Conservation (phyloP, 2,888 invertebrate species). For the Rotaria magnacalcarata region DNA sequence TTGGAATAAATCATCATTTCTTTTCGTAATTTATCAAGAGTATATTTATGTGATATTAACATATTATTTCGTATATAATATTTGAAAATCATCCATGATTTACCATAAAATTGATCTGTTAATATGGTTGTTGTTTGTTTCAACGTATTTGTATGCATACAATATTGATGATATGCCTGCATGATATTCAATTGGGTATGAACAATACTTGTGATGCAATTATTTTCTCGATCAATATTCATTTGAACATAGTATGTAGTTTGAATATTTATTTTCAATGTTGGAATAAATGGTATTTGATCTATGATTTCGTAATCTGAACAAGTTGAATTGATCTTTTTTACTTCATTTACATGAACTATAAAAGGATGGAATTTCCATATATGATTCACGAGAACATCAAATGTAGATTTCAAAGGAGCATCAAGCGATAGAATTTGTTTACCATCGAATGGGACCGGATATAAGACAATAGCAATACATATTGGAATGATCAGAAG, state of each 20-base stretch:
- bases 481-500: not conserved
- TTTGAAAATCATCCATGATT: not conserved
- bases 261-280: not conserved
- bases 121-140: not conserved
- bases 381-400: not conserved
- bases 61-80: not conserved
- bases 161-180: not conserved
- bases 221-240: not conserved
- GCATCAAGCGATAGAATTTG: not conserved
- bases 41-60: not conserved
- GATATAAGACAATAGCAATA: not conserved
- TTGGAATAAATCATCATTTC: not conserved
- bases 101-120: not conserved
- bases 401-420: not conserved
- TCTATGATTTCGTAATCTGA: not conserved
- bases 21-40: not conserved
- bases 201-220: not conserved
- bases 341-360: not conserved
- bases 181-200: not conserved
- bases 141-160: not conserved
- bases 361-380: slow-evolving; percentile 1
- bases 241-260: not conserved
- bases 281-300: not conserved
- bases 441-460: not conserved
- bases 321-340: not conserved